phyloP scores from a whole-genome alignment of 2,113 vertebrate species.

The Crotalus viridis region DNA sequence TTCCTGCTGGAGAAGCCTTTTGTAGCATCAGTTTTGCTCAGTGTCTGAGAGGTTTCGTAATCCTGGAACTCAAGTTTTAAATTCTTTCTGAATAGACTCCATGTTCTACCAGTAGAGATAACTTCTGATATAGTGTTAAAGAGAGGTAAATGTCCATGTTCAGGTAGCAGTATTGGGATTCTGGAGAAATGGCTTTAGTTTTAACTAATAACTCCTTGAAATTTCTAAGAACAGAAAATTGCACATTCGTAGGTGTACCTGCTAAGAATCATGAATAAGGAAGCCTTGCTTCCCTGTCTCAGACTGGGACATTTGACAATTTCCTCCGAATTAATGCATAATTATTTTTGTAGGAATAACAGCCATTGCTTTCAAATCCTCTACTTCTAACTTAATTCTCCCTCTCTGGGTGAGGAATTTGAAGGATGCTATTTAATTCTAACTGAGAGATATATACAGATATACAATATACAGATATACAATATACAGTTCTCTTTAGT shows the following conservation, averaged over 20 bases:
- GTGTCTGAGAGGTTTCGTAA: background rate
- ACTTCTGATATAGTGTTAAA: background rate
- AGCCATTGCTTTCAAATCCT: background rate
- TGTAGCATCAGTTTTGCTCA: background rate
- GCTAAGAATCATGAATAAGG: background rate
- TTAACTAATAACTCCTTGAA: background rate
- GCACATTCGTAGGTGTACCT: background rate
- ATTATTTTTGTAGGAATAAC: background rate
- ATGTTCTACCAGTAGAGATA: background rate
- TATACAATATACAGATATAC: no score
- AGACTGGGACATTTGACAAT: background rate
- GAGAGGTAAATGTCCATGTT: background rate
- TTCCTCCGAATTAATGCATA: background rate
- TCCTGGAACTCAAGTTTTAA: background rate
- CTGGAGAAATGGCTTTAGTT: background rate
- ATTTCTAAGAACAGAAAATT: background rate
- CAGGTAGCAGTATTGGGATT: background rate
- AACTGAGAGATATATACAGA: background rate
- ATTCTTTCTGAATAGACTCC: background rate
- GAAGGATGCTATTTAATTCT: background rate
- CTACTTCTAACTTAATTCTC: background rate
- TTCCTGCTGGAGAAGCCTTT: background rate
- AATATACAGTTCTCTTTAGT: background rate
- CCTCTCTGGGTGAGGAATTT: background rate
- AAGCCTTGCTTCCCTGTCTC: background rate